Evolutionary conservation across 2,888 invertebrate species (phyloP), one percentile per base, ranked within the genome.

Genomic region (Hecatera dysodea): DNA sequence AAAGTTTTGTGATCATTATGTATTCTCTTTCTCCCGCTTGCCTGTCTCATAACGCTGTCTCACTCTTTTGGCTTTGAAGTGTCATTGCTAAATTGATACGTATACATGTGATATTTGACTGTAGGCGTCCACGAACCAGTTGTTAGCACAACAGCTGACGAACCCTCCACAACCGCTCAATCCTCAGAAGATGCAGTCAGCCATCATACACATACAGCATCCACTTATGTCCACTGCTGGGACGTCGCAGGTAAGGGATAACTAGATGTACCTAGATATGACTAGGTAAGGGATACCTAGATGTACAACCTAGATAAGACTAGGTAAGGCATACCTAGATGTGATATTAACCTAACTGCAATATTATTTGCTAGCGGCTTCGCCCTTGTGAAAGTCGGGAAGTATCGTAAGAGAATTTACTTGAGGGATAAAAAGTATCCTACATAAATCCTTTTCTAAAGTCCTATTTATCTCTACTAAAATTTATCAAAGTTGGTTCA

Each of bases 151-250:
- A 74, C 96, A 96, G 83, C 87, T 96, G 74, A 96, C 96, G 22
- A 96, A 96, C 82, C 96, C 96, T 3, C 96, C 93, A 57, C 96
- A 96, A 83, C 96, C 96, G 9, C 91, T 96, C 72, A 96, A 96
- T 82, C 95, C 95, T 24, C 95, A 96, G 78, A 96, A 96, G 86
- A 93, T 96, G 92, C 96, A 95, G 83, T 95, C 95, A 2, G 95
- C 96, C 55, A 96, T 96, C 72, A 96, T 96, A 66, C 96, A 96
- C 85, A 96, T 96, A 90, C 96, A 95, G 71, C 96, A 96, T 78
- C 94, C 96, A 0, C 89, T 95, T n/a, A 94, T 95, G 93, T 94
- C 95, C 8, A 91, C 89, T 42, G 89, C 94, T 59, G 93, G 93
- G 19, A 92, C 94, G 1, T 91, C 94, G 59, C 95, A 95, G 93